phyloP scores from a whole-genome alignment of 2,113 vertebrate genomes.

The Colistium nudipinnis region DNA sequence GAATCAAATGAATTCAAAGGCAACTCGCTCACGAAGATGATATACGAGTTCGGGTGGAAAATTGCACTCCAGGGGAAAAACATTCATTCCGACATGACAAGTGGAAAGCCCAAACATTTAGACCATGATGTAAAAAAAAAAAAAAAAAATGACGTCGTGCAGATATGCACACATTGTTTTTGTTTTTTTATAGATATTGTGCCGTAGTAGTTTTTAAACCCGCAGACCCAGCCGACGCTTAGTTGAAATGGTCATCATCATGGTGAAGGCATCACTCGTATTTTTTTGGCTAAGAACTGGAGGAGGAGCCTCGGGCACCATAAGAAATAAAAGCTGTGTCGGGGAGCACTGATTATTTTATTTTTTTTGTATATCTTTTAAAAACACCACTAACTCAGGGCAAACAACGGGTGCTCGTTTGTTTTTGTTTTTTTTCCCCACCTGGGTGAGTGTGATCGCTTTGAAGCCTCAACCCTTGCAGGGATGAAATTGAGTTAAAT shows the following conservation, averaged over 20 bases:
- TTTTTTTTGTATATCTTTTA: background rate
- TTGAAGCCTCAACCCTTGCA: background rate
- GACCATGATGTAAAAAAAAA: too few relatives aligned
- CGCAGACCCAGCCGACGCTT: too few relatives aligned
- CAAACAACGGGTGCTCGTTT: too few relatives aligned
- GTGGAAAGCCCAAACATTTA: too few relatives aligned
- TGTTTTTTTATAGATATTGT: too few relatives aligned
- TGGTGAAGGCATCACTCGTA: background rate
- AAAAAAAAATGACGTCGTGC: too few relatives aligned
- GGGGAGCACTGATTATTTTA: constrained; percentile 18
- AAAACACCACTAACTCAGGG: background rate
- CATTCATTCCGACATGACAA: too few relatives aligned
- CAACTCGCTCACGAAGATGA: background rate
- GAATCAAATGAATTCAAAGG: background rate
- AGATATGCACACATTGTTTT: too few relatives aligned
- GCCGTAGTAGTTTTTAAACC: too few relatives aligned
- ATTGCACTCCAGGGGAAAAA: too few relatives aligned
- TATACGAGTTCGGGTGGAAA: background rate
- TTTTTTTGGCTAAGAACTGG: background rate
- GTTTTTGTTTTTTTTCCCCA: constrained; percentile 13
- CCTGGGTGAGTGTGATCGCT: background rate
- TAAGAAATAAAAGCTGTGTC: constrained; percentile 15
- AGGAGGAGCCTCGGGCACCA: constrained; percentile 1
- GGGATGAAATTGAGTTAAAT: constrained; percentile 2
- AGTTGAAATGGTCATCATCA: constrained; percentile 3